phyloP scores from a whole-genome alignment of 1,140 invertebrate genomes.

The Lethrus apterus region DNA sequence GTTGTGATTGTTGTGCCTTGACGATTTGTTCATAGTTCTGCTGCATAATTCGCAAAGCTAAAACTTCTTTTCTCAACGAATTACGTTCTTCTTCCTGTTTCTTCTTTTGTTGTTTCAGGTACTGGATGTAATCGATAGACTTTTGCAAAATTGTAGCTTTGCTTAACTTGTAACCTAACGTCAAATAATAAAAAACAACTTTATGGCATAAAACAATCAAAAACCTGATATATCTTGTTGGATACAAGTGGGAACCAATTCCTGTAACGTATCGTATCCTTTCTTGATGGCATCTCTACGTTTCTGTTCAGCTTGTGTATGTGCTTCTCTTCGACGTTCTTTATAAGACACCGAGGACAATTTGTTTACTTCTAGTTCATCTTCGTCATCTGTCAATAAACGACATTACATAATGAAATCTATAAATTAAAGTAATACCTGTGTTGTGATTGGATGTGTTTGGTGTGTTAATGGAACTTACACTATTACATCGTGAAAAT shows the following conservation, averaged over 20 bases:
- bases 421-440: too few species aligned
- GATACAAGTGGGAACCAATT: constrained; percentile 86
- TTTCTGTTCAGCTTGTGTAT: constrained; percentile 96
- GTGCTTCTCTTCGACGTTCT: constrained; percentile 86
- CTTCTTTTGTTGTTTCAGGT: constrained; percentile 82
- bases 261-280: constrained; percentile 86
- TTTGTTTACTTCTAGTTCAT: constrained; percentile 69
- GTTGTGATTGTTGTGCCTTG: constrained; percentile 89
- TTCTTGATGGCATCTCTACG: constrained; percentile 94
- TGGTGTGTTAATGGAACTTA: constrained; percentile 9
- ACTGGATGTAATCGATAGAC: constrained; percentile 88
- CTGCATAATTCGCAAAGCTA: constrained; percentile 87
- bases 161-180: constrained; percentile 81
- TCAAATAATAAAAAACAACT: neutral
- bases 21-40: constrained; percentile 94
- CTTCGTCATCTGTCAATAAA: constrained; percentile 61
- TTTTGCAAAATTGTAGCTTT: constrained; percentile 93
- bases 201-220: neutral
- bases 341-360: constrained; percentile 80
- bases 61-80: constrained; percentile 88
- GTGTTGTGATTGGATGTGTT: constrained; percentile 10
- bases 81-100: constrained; percentile 90
- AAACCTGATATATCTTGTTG: constrained; percentile 69
- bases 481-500: constrained; percentile 8
- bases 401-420: too few species aligned